Percentiles rank a stretch among this genome's conserved stretches.
These are phyloP conservation scores for Sphaeridia pumilis DNA, from an alignment of 2,888 invertebrate species.

Conservation along the genomic window DNA sequence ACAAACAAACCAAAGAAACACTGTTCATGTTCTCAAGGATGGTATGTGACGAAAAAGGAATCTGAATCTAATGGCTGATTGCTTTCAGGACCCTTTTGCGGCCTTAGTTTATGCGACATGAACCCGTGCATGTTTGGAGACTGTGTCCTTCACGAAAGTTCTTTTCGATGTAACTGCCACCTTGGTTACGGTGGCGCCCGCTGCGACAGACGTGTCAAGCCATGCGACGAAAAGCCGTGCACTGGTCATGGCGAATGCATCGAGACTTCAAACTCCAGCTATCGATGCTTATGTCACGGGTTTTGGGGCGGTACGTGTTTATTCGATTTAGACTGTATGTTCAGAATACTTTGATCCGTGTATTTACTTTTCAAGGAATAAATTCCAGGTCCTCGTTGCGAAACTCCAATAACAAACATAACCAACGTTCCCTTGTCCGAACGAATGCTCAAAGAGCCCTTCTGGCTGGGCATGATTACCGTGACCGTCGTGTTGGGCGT, in stretches of 20 bases:
- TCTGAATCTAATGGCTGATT: too few species aligned
- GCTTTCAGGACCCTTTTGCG: slow-evolving; percentile 58
- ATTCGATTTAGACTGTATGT: too few species aligned
- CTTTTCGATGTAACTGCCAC: slow-evolving; percentile 28
- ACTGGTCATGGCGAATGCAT: slow-evolving; percentile 62
- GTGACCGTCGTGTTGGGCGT: slow-evolving; percentile 66
- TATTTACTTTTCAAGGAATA: too few species aligned
- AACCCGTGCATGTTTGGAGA: slow-evolving; percentile 56
- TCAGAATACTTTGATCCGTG: slow-evolving; percentile 17
- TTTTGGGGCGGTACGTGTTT: slow-evolving; percentile 53
- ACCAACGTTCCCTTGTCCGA: slow-evolving; percentile 62
- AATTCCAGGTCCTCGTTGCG: slow-evolving; percentile 51
- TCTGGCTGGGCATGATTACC: slow-evolving; percentile 77
- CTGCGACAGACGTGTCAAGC: slow-evolving; percentile 56
- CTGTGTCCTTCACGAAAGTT: slow-evolving; percentile 45
- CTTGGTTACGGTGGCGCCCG: slow-evolving; percentile 34
- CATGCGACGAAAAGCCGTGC: slow-evolving; percentile 62
- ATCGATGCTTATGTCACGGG: slow-evolving; percentile 59
- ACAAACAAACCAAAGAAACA: too few species aligned
- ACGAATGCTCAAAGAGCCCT: slow-evolving; percentile 73
- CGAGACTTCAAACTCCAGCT: slow-evolving; percentile 50
- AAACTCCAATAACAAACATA: slow-evolving; percentile 55
- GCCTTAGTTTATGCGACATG: slow-evolving; percentile 60
- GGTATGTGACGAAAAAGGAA: too few species aligned
- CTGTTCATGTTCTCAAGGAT: too few species aligned